Evolutionary conservation across 2,113 vertebrate genomes (phyloP).

Genomic region (Trogon surrucura): DNA sequence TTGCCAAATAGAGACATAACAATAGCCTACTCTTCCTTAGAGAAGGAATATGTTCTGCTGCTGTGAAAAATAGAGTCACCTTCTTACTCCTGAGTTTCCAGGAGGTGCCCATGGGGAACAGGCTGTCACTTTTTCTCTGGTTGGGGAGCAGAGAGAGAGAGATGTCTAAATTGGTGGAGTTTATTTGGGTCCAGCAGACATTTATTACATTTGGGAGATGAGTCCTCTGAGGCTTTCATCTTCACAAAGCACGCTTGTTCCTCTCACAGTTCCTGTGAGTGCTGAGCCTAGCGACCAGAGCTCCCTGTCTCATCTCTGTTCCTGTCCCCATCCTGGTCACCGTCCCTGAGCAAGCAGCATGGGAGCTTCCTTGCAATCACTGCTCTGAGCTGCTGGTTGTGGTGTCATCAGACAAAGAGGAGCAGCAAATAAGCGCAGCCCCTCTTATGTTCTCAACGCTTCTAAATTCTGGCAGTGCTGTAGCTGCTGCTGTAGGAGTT

Average conservation of each 20-base stretch:
- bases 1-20: neutral
- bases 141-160: neutral
- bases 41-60: neutral
- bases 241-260: neutral
- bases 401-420: neutral
- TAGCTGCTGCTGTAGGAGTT: neutral
- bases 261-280: neutral
- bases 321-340: accelerated
- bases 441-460: neutral
- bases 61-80: neutral
- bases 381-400: neutral
- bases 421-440: neutral
- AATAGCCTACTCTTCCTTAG: neutral
- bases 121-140: neutral
- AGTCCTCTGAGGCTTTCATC: neutral
- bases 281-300: neutral
- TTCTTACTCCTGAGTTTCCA: neutral
- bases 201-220: neutral
- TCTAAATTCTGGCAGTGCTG: neutral
- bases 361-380: accelerated
- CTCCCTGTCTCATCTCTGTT: neutral
- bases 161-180: neutral
- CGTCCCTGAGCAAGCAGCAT: accelerated
- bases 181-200: neutral
- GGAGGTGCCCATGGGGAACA: accelerated